These are phyloP conservation scores for Falcaria lacertinaria DNA, from an alignment of 2,888 invertebrate genomes.

Conservation along the genomic window DNA sequence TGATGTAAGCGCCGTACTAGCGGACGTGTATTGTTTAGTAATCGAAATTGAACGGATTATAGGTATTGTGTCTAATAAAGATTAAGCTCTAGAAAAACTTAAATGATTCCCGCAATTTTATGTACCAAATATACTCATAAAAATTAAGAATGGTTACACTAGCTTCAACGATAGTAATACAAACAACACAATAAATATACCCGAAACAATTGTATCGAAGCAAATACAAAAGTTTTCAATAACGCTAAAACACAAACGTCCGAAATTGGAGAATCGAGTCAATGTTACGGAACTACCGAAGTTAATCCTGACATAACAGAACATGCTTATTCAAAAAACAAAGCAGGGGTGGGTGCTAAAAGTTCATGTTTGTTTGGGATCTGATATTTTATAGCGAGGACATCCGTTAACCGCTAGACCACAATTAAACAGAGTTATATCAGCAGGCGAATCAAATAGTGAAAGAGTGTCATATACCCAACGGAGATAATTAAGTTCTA, in stretches of 20 bases:
- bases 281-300: slow-evolving; percentile 57
- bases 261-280: slow-evolving; percentile 25
- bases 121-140: too few species aligned
- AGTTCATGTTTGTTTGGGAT: slow-evolving; percentile 69
- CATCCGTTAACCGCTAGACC: slow-evolving; percentile 41
- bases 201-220: slow-evolving; percentile 10
- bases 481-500: too few species aligned
- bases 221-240: slow-evolving; percentile 1
- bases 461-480: too few species aligned
- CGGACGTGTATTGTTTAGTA: slow-evolving; percentile 30
- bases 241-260: slow-evolving; percentile 8
- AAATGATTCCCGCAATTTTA: too few species aligned
- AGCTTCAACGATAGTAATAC: too few species aligned
- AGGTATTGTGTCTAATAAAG: too few species aligned
- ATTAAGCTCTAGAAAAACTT: too few species aligned
- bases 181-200: slow-evolving; percentile 7
- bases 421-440: not conserved
- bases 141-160: too few species aligned
- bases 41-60: slow-evolving; percentile 20
- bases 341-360: slow-evolving; percentile 57
- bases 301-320: slow-evolving; percentile 59
- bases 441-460: too few species aligned
- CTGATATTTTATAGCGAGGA: slow-evolving; percentile 58
- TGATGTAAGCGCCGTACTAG: slow-evolving; percentile 50
- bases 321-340: slow-evolving; percentile 70